Evolutionary conservation across 2,888 invertebrate species (phyloP), one percentile per base, ranked within the genome.

Genomic region (Sturmia bella): DNA sequence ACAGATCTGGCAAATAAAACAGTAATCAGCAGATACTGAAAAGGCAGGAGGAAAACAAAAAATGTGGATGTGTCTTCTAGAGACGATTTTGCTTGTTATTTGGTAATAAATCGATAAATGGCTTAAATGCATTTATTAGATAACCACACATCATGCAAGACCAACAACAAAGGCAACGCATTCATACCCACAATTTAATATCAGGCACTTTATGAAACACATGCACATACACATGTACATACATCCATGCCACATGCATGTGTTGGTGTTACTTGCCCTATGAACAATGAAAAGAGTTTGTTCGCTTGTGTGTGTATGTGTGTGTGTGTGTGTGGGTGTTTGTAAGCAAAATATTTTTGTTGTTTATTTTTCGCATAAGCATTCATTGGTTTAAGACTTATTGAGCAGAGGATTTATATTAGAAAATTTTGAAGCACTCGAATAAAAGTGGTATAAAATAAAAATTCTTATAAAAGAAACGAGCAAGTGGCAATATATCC

Each of bases 21-120:
- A 70, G 74, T 77, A 82, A 77, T 82, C 69, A 82, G 70, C 41
- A 19, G 74, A 77, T 69, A 64, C 57, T 74, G 64, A 74, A 41
- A 74, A 21, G 19, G 11, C 32, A 27, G 37, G n/a, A 21, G 7
- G 12, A 48, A 11, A 57, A 39, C 45, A 52, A 64, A 1, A 74
- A 17, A 45, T 27, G 24, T 15, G 66, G 57, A 48, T 37, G 15
- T 56, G 50, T 17, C 3, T 15, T 32, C 12, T 19, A 39, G 27
- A 45, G 37, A 57, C 45, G 19, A 50, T 59, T 64, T 66, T 63
- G 63, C 77, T 78, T 70, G 73, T 78, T 82, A 78, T 70, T 74
- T 69, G 69, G 77, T 77, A 77, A 77, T 77, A 77, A 82, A 82
- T 82, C 82, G 69, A 82, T 82, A 78, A 82, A 82, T 78, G 74